Conservation (phyloP, 2,888 invertebrate species). For the Branchipolynoe longqiensis region DNA sequence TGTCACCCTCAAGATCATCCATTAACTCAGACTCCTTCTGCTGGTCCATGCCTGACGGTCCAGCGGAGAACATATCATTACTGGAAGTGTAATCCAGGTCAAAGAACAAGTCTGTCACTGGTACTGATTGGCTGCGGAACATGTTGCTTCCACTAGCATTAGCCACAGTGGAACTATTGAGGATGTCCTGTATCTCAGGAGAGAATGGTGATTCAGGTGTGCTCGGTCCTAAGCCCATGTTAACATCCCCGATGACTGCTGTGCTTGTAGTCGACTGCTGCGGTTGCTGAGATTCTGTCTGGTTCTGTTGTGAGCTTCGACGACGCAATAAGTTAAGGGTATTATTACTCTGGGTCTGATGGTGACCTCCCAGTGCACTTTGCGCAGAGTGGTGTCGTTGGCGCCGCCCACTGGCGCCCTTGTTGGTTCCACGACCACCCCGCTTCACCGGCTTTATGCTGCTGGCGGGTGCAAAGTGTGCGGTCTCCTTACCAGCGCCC, state of each 20-base stretch:
- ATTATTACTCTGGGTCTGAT: background rate
- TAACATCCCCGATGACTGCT: constrained; percentile 16
- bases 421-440: constrained; percentile 3
- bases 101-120: constrained; percentile 39
- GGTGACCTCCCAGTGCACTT: constrained; percentile 50
- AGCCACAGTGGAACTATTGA: constrained; percentile 28
- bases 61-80: constrained; percentile 9
- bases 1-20: constrained; percentile 41
- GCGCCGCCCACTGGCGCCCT: constrained; percentile 19
- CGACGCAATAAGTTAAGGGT: background rate
- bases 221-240: constrained; percentile 55
- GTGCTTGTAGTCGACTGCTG: background rate
- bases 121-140: constrained; percentile 58
- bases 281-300: background rate
- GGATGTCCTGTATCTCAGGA: constrained; percentile 59
- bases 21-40: constrained; percentile 37
- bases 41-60: background rate
- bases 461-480: constrained; percentile 58
- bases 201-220: constrained; percentile 62
- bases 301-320: background rate
- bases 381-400: constrained; percentile 59
- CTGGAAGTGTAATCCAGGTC: constrained; percentile 4
- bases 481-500: constrained; percentile 5
- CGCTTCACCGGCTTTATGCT: constrained; percentile 58
- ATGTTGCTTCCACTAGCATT: background rate